Base-by-base conservation (phyloP, 2,888 invertebrate species). In the Tipula vernalis region DNA sequence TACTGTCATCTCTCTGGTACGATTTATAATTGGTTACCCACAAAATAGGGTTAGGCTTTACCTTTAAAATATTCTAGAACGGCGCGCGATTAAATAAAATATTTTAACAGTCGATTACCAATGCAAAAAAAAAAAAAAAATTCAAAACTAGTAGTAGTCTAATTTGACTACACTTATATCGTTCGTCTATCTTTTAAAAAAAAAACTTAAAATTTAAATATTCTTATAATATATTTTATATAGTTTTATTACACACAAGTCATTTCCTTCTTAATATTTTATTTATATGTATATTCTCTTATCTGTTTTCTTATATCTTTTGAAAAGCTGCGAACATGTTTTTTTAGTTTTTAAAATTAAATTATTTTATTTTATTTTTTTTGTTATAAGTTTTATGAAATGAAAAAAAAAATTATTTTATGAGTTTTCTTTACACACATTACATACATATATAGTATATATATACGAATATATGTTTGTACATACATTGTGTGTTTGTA, bases 201-300 rank as follows among this genome's bases (percentile, higher is more conserved):
- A 39, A 39, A 39, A 39, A 39, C 39, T 39, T 57, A 57, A 71
- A 28, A 71, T 28, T 71, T 71, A 71, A 71, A 71, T 71, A 71
- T 71, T 71, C 71, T 28, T n/a, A n/a, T n/a, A n/a, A n/a, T n/a
- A n/a, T 71, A 71, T 71, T 28, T 71, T 71, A 28, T 71, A 71
- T 71, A 71, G 71, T 18, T 41, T 84, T 84, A 84, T 84, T 84
- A 84, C 41, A 84, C 41, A 84, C 36, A 84, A 84, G 84, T 84
- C 84, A 84, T 84, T 84, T 84, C 84, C 84, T 84, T 84, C 84
- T 84, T 84, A 84, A 84, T 84, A 39, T 84, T 84, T 84, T 71
- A 51, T 51, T 51, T 15, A 57, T 57, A 57, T n/a, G 15, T 8
- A 39, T 15, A 71, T 10, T 15, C 13, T 84, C 41, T 84, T 84